Percentiles rank a stretch among this genome's conserved stretches.
Evolutionary conservation across 2,797 vertebrate genomes (phyloP).

Genomic region (Melanotaenia boesemani): DNA sequence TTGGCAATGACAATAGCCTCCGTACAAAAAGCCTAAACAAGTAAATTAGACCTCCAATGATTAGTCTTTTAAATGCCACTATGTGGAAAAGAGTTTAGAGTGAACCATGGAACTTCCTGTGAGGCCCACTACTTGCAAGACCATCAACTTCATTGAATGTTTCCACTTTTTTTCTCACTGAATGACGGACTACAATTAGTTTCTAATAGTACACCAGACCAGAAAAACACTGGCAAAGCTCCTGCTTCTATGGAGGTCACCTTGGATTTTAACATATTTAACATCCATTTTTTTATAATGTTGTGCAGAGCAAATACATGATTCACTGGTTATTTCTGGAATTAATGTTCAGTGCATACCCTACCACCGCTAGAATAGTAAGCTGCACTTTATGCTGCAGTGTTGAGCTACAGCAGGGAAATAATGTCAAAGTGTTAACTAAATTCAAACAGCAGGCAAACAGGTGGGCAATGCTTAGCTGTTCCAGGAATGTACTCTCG

Average conservation of each 20-base stretch:
- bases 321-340: not conserved
- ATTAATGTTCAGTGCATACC: not conserved
- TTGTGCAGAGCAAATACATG: not conserved
- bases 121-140: not conserved
- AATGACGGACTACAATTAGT: not conserved
- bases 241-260: not conserved
- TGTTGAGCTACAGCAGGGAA: conserved; percentile 35
- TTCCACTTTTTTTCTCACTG: not conserved
- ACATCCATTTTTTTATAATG: not conserved
- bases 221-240: not conserved
- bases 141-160: not conserved
- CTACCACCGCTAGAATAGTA: not conserved
- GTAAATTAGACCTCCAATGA: conserved; percentile 10
- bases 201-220: not conserved
- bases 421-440: conserved; percentile 47
- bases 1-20: conserved; percentile 12
- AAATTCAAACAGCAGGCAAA: conserved; percentile 56
- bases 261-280: not conserved
- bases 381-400: conserved; percentile 9
- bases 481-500: conserved; percentile 51
- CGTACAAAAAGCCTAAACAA: conserved; percentile 7
- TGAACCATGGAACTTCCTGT: not conserved
- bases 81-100: not conserved
- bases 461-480: conserved; percentile 49
- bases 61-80: too few species aligned